A percentile compares a stretch with the other conserved stretches of the same genome.
Conservation (phyloP, 1,140 invertebrate genomes). For the Euborellia annulipes region DNA sequence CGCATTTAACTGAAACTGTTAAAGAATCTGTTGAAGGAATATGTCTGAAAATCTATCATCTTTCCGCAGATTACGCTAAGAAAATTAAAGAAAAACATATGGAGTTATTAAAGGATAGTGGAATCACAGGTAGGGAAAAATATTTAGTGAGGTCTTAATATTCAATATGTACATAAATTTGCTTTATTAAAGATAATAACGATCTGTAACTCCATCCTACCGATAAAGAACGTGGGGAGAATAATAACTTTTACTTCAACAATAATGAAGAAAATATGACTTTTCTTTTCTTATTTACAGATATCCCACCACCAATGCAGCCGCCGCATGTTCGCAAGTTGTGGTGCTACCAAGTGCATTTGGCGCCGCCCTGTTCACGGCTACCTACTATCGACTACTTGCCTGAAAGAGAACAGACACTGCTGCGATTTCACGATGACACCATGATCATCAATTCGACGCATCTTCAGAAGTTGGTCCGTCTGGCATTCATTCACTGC, state of each 20-base stretch:
- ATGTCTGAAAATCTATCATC: slow-evolving; percentile 84
- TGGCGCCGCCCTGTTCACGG: slow-evolving; percentile 67
- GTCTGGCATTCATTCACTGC: neutral
- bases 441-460: slow-evolving; percentile 67
- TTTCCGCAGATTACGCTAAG: slow-evolving; percentile 79
- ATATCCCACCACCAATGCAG: slow-evolving; percentile 45
- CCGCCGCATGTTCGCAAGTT: slow-evolving; percentile 64
- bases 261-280: too few species aligned
- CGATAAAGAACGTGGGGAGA: too few species aligned
- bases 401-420: slow-evolving; percentile 68
- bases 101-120: slow-evolving; percentile 71
- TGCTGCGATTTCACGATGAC: slow-evolving; percentile 75
- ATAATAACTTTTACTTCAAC: too few species aligned
- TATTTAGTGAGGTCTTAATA: too few species aligned
- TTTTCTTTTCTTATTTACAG: slow-evolving; percentile 24
- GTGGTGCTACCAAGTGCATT: slow-evolving; percentile 89
- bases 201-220: too few species aligned
- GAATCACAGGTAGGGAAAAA: slow-evolving; percentile 39
- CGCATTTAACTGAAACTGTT: slow-evolving; percentile 83
- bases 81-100: slow-evolving; percentile 80
- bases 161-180: too few species aligned
- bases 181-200: too few species aligned
- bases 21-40: slow-evolving; percentile 90
- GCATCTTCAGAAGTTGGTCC: slow-evolving; percentile 77
- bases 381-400: slow-evolving; percentile 75